These are phyloP conservation scores for Brachionichthys hirsutus DNA, from an alignment of 2,113 vertebrate species.

Conservation along the genomic window DNA sequence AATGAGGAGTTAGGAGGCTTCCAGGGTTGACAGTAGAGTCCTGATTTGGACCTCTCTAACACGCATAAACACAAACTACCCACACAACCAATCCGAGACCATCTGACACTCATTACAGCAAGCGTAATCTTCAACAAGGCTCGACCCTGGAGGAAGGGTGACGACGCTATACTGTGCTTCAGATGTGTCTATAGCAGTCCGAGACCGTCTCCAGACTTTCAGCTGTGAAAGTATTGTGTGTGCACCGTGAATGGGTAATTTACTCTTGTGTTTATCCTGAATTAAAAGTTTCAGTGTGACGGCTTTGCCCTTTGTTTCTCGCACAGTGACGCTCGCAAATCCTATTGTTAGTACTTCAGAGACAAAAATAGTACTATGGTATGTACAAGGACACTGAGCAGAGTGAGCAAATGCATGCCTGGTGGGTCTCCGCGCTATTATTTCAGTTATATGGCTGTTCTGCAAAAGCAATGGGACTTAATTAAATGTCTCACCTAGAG, in stretches of 20 bases:
- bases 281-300: conserved; percentile 36
- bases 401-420: conserved; percentile 40
- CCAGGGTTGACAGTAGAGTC: conserved; percentile 32
- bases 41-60: conserved; percentile 15
- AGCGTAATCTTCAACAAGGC: conserved; percentile 43
- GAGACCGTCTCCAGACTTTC: conserved; percentile 10
- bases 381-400: conserved; percentile 30
- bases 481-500: conserved; percentile 75
- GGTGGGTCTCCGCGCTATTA: conserved; percentile 62
- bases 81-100: conserved; percentile 2
- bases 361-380: conserved; percentile 18
- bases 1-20: conserved; percentile 46
- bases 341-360: conserved; percentile 34
- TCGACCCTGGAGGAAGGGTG: conserved; percentile 22
- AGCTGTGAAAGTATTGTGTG: neutral
- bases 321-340: conserved; percentile 21
- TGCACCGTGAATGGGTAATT: neutral
- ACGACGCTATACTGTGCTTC: conserved; percentile 15
- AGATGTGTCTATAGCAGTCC: conserved; percentile 12
- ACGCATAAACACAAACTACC: neutral
- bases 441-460: conserved; percentile 68
- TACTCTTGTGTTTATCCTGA: conserved; percentile 13
- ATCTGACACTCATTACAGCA: conserved; percentile 37
- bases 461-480: conserved; percentile 72
- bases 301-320: conserved; percentile 13